These are phyloP conservation scores for Hylia prasina DNA, from an alignment of 2,113 vertebrate genomes.

Conservation along the genomic window DNA sequence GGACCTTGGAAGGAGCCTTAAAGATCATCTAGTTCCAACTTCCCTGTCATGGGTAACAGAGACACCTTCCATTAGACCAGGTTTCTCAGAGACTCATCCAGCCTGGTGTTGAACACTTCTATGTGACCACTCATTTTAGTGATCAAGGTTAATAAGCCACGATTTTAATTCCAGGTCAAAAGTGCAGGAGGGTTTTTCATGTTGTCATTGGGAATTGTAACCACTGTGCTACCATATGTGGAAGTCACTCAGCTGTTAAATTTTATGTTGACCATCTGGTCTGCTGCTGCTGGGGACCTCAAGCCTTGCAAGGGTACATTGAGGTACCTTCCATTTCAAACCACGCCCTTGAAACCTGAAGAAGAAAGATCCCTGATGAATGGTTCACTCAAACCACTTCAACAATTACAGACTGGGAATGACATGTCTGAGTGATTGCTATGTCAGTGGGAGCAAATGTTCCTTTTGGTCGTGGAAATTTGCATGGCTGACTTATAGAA, in stretches of 20 bases:
- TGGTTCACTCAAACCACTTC: not conserved
- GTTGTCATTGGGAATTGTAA: slow-evolving; percentile 2
- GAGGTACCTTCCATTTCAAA: not conserved
- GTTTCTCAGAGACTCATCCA: not conserved
- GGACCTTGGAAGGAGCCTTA: not conserved
- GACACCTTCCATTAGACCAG: not conserved
- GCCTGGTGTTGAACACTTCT: not conserved
- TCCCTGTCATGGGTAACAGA: not conserved
- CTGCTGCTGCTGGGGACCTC: not conserved
- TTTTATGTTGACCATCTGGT: slow-evolving; percentile 50
- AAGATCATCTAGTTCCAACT: not conserved
- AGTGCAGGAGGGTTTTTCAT: not conserved
- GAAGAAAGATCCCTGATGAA: not conserved
- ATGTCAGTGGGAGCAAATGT: not conserved
- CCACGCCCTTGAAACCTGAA: not conserved
- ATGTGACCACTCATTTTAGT: not conserved
- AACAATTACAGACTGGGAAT: not conserved
- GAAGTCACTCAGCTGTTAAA: not conserved
- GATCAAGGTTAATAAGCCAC: not conserved
- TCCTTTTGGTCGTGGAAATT: not conserved
- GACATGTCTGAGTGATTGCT: not conserved
- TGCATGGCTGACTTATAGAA: not conserved
- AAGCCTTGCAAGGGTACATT: not conserved
- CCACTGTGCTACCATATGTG: slow-evolving; percentile 22
- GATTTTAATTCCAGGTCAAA: slow-evolving; percentile 21